phyloP scores from a whole-genome alignment of 2,797 vertebrate species.

The Ceryle rudis region DNA sequence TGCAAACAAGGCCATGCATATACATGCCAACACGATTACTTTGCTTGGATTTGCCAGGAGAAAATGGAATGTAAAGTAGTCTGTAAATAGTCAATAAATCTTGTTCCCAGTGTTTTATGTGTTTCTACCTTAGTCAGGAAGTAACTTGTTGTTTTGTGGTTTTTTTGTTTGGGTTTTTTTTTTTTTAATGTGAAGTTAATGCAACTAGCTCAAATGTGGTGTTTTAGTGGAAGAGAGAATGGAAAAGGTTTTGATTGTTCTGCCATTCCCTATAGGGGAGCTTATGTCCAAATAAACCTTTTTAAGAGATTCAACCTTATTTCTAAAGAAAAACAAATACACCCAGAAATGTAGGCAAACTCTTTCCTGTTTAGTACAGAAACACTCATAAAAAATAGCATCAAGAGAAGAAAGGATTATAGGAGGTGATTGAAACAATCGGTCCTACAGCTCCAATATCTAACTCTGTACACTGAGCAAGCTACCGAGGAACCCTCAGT shows the following conservation, averaged over 20 bases:
- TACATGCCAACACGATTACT: slow-evolving; percentile 38
- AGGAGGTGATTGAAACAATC: background rate
- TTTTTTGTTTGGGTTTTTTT: background rate
- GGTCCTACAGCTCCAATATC: background rate
- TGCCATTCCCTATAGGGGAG: background rate
- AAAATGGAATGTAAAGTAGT: slow-evolving; percentile 52
- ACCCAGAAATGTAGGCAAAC: background rate
- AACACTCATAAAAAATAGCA: background rate
- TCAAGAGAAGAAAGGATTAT: background rate
- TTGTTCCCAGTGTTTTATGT: slow-evolving; percentile 39
- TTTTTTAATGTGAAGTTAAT: slow-evolving; percentile 13
- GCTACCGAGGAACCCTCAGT: background rate
- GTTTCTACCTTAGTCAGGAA: slow-evolving; percentile 52
- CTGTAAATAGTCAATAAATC: slow-evolving; percentile 67
- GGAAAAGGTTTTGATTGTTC: slow-evolving; percentile 47
- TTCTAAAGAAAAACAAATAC: slow-evolving; percentile 45
- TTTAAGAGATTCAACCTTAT: background rate
- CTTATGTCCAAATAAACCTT: slow-evolving; percentile 38
- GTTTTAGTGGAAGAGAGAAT: slow-evolving; percentile 30
- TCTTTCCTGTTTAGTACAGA: slow-evolving; percentile 21
- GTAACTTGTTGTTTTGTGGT: background rate
- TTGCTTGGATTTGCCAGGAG: slow-evolving; percentile 46
- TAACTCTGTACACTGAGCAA: background rate
- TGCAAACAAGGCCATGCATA: slow-evolving; percentile 18
- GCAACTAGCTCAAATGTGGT: background rate